Evolutionary conservation across 2,113 vertebrate species (phyloP).

Genomic region (Lontra canadensis): DNA sequence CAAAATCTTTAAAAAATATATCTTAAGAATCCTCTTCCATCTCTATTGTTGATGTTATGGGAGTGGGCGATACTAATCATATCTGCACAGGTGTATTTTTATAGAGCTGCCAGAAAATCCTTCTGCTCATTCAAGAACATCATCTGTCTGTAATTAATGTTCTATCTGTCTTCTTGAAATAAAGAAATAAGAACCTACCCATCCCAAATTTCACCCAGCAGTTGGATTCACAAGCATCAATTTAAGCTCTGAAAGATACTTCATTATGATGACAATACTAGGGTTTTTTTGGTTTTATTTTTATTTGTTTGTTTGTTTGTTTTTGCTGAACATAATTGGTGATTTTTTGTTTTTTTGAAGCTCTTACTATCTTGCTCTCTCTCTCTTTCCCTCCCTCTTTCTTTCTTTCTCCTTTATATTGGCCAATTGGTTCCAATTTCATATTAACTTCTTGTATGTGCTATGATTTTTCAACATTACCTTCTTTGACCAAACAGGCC

Average conservation of each 20-base stretch:
- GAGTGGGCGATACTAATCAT: conserved; percentile 43
- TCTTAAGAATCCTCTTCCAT: not conserved
- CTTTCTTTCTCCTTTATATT: not conserved
- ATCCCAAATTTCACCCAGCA: not conserved
- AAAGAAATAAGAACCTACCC: not conserved
- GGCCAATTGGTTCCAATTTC: not conserved
- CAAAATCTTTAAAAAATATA: no score
- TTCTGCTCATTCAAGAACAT: conserved; percentile 59
- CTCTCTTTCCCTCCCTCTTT: not conserved
- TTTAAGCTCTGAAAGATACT: not conserved
- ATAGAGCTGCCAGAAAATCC: not conserved
- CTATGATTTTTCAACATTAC: not conserved
- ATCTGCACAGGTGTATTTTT: conserved; percentile 41
- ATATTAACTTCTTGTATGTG: not conserved
- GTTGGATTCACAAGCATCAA: not conserved
- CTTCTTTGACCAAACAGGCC: not conserved
- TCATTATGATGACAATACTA: not conserved
- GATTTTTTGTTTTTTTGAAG: not conserved
- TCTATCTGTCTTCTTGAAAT: conserved; percentile 2
- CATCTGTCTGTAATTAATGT: conserved; percentile 33
- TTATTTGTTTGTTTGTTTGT: no score
- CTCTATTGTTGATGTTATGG: conserved; percentile 33
- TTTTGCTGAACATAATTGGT: not conserved
- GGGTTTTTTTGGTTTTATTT: not conserved
- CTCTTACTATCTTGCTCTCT: not conserved